Evolutionary conservation across 1,140 invertebrate species (phyloP).

Genomic region (Eriocheir sinensis): DNA sequence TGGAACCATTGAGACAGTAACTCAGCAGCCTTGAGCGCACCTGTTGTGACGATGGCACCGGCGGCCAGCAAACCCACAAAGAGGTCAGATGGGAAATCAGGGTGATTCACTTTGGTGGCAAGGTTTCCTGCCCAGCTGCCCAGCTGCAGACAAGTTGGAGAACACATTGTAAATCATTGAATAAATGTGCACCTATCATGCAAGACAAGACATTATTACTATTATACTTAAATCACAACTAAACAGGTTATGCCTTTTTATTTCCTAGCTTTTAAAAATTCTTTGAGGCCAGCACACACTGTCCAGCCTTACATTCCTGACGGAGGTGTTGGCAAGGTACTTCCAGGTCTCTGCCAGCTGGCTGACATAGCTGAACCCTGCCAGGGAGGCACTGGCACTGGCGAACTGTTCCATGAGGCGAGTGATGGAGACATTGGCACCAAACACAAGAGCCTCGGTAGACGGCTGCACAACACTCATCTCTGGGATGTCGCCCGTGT

Average conservation of each 20-base stretch:
- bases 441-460: slow-evolving; percentile 62
- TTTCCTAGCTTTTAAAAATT: no score
- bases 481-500: slow-evolving; percentile 81
- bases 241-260: no score
- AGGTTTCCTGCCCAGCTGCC: slow-evolving; percentile 87
- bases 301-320: slow-evolving; percentile 81
- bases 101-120: slow-evolving; percentile 87
- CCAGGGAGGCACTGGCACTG: slow-evolving; percentile 67
- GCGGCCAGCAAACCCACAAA: slow-evolving; percentile 88
- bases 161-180: not conserved
- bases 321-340: slow-evolving; percentile 78
- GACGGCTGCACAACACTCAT: slow-evolving; percentile 72
- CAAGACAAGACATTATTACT: no score
- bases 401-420: slow-evolving; percentile 74
- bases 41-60: slow-evolving; percentile 85
- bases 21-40: slow-evolving; percentile 81
- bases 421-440: slow-evolving; percentile 78
- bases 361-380: slow-evolving; percentile 78
- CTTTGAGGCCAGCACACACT: no score
- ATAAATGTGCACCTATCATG: not conserved
- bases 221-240: no score
- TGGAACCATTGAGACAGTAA: not conserved
- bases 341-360: slow-evolving; percentile 79
- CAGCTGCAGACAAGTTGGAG: slow-evolving; percentile 56
- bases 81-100: slow-evolving; percentile 89